Base-by-base conservation (phyloP, 2,888 invertebrate species). In the Ochlodes sylvanus region DNA sequence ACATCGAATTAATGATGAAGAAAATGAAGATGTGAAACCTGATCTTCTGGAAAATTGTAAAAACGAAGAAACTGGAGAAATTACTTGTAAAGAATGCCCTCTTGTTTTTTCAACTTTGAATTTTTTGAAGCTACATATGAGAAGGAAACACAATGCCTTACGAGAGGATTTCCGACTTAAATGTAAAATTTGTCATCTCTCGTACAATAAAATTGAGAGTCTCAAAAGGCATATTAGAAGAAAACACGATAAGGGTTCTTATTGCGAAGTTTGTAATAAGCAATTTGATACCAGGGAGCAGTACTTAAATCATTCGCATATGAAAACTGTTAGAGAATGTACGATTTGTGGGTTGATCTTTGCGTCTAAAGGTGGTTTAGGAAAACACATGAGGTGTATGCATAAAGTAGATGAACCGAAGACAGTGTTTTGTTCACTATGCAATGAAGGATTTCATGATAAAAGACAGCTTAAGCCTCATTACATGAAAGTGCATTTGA, bases 131-230 rank as follows among this genome's bases (percentile, higher is more conserved):
- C 68, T 92, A 1, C 93, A 93, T 57, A 90, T 93, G 91, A 82
- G 90, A 68, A 74, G 92, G 32, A 92, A 90, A 62, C 93, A 93
- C 70, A 91, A 92, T 38, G 90, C 87, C 0, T 73, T 89, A 34
- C 82, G 79, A 63, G 88, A 92, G 4, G 81, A 90, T 62, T 93
- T 90, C 67, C 80, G 86, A 70, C 77, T 91, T 52, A 92, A 91
- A 72, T 93, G 93, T 72, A 84, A 83, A 60, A 86, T 92, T 68
- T 93, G 93, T 70, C 87, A 88, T 69, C 76, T 93, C n/a, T 92
- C 92, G 0, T 93, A 92, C 55, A 85, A 91, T 68, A 92, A 90
- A 75, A 83, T 90, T n/a, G 91, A 92, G 63, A 93, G 93, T 71
- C 77, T 93, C 1, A 92, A 92, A 72, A 77, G 91, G 5, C 93